These are phyloP conservation scores for Isotomurus palustris DNA, from an alignment of 2,888 invertebrate genomes.

Conservation along the genomic window DNA sequence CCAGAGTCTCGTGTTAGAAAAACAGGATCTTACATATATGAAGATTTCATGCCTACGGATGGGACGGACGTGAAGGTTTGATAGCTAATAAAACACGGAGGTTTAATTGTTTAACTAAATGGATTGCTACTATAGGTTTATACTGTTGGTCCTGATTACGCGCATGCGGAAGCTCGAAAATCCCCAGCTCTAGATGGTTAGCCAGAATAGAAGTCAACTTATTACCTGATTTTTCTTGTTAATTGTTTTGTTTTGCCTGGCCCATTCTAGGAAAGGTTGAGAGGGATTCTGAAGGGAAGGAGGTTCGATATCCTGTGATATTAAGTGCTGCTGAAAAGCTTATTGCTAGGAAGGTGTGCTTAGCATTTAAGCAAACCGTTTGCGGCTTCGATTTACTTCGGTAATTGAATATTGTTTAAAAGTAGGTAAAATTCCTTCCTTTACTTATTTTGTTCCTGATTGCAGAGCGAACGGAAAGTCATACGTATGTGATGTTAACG, in stretches of 20 bases:
- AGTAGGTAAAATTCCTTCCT: neutral
- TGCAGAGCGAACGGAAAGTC: constrained; percentile 94
- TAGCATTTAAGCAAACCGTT: constrained; percentile 96
- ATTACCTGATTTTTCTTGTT: no score
- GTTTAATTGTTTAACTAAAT: constrained; percentile 48
- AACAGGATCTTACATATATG: constrained; percentile 97
- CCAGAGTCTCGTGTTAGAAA: constrained; percentile 93
- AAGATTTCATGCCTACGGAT: constrained; percentile 99
- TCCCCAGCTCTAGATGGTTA: constrained; percentile 90
- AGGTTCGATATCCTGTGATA: constrained; percentile 97
- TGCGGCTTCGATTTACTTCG: constrained; percentile 96
- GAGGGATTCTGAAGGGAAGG: constrained; percentile 94
- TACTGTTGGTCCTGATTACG: constrained; percentile 98
- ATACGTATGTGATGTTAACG: constrained; percentile 99
- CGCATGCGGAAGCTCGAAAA: constrained; percentile 98
- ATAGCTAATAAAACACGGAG: constrained; percentile 64
- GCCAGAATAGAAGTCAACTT: no score
- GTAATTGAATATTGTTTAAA: constrained; percentile 50
- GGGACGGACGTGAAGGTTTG: constrained; percentile 70
- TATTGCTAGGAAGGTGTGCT: constrained; percentile 94
- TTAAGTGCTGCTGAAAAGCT: constrained; percentile 94
- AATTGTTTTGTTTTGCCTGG: no score
- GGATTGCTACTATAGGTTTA: constrained; percentile 66
- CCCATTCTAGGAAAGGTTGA: constrained; percentile 73
- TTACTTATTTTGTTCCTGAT: neutral